A percentile compares a stretch with the other conserved stretches of the same genome.
phyloP scores from a whole-genome alignment of 2,888 invertebrate genomes.

The Hirtodrosophila duncani region DNA sequence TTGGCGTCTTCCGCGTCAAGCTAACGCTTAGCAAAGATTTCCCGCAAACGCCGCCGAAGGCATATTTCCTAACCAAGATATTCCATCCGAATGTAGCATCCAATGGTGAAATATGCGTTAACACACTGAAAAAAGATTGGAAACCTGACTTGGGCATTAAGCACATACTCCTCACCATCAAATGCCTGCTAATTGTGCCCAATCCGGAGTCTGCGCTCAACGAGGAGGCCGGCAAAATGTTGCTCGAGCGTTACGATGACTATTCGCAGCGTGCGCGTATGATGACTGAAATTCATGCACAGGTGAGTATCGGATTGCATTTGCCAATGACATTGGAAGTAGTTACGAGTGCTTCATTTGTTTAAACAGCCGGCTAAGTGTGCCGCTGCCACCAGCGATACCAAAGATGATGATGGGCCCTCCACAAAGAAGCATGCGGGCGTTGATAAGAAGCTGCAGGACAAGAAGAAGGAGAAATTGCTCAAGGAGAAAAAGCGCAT shows the following conservation, averaged over 20 bases:
- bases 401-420: constrained; percentile 82
- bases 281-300: constrained; percentile 95
- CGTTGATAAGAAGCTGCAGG: constrained; percentile 85
- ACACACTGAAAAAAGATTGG: constrained; percentile 98
- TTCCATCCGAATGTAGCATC: constrained; percentile 97
- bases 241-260: constrained; percentile 94
- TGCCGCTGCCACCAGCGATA: constrained; percentile 60
- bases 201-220: constrained; percentile 98
- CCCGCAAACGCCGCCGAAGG: constrained; percentile 94
- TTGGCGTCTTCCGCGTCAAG: constrained; percentile 93
- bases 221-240: constrained; percentile 96
- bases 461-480: constrained; percentile 84
- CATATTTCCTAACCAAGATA: constrained; percentile 94
- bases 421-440: constrained; percentile 90
- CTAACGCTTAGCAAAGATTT: constrained; percentile 94
- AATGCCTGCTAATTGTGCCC: constrained; percentile 97
- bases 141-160: constrained; percentile 96
- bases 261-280: constrained; percentile 92
- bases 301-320: constrained; percentile 79
- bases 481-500: constrained; percentile 91
- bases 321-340: not conserved
- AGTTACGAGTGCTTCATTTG: not conserved
- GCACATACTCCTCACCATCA: constrained; percentile 94
- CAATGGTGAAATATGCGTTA: constrained; percentile 97
- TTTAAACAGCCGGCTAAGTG: constrained; percentile 80